Conservation (phyloP, 64 coral and sea anemone genomes). For the Actinia equina region DNA sequence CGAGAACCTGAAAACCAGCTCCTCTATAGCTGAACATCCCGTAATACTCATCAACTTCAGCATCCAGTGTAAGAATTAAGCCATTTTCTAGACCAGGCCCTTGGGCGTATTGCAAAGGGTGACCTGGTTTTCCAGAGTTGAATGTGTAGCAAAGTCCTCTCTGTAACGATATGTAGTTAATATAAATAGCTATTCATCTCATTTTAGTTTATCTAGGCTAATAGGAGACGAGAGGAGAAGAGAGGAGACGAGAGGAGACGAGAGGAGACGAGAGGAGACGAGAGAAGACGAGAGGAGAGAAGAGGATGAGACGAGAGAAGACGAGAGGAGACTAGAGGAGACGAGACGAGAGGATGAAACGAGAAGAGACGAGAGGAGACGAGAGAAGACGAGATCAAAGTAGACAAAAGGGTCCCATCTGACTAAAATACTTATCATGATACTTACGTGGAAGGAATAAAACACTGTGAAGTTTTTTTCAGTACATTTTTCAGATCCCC, state of each 20-base stretch:
- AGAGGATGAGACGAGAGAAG: too few relatives aligned
- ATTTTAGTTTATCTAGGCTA: background rate
- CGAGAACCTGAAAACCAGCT: constrained; percentile 13
- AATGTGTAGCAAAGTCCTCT: constrained; percentile 45
- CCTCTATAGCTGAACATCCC: constrained; percentile 13
- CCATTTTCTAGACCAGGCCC: background rate
- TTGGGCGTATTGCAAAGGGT: background rate
- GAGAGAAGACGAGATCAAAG: too few relatives aligned
- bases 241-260: too few relatives aligned
- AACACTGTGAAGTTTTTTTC: constrained; percentile 23
- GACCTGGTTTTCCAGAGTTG: constrained; percentile 34
- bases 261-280: too few relatives aligned
- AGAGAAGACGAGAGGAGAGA: too few relatives aligned
- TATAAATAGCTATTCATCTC: background rate
- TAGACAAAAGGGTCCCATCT: background rate
- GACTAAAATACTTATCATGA: background rate
- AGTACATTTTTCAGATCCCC: background rate
- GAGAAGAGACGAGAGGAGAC: too few relatives aligned
- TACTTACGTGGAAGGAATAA: constrained; percentile 29
- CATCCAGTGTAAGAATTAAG: constrained; percentile 9
- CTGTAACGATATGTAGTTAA: background rate
- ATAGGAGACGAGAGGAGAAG: too few relatives aligned
- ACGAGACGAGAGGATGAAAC: too few relatives aligned
- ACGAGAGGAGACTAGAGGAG: too few relatives aligned
- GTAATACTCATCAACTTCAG: constrained; percentile 37